A percentile compares a stretch with the other conserved stretches of the same genome.
Conservation (phyloP, 2,888 invertebrate species). For the Aleiodes alternator region DNA sequence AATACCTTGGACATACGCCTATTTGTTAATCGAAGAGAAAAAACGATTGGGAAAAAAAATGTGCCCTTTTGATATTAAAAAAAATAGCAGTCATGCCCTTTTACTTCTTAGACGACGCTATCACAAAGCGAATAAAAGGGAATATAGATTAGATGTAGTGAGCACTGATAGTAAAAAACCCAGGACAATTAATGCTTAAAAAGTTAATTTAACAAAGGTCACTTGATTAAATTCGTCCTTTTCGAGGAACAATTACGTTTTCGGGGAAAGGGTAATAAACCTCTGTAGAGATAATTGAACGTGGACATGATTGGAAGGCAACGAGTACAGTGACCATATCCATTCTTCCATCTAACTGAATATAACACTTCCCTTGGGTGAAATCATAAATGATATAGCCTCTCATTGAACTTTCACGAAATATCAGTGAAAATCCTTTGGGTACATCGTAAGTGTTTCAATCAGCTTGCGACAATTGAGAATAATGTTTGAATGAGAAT, state of each 20-base stretch:
- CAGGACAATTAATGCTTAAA: neutral
- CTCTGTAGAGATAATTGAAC: slow-evolving; percentile 16
- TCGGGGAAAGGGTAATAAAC: too few relatives aligned
- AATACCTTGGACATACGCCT: too few relatives aligned
- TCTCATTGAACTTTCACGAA: neutral
- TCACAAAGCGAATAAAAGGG: neutral
- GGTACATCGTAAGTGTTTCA: too few relatives aligned
- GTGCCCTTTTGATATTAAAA: too few relatives aligned
- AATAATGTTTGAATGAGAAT: neutral
- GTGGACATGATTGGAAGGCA: slow-evolving; percentile 27
- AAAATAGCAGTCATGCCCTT: too few relatives aligned
- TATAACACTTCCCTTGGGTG: slow-evolving; percentile 15
- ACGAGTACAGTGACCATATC: slow-evolving; percentile 20
- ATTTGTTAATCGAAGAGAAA: too few relatives aligned
- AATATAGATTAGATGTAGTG: neutral
- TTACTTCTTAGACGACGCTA: neutral
- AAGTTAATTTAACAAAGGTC: slow-evolving; percentile 21
- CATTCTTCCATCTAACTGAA: slow-evolving; percentile 8
- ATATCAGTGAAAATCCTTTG: neutral
- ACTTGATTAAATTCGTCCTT: slow-evolving; percentile 26
- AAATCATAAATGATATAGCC: slow-evolving; percentile 8
- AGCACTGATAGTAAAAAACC: too few relatives aligned
- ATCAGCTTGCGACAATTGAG: too few relatives aligned
- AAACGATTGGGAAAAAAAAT: too few relatives aligned
- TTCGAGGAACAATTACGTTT: slow-evolving; percentile 10